phyloP scores from a whole-genome alignment of 2,888 invertebrate species.

The Zeuzera pyrina region DNA sequence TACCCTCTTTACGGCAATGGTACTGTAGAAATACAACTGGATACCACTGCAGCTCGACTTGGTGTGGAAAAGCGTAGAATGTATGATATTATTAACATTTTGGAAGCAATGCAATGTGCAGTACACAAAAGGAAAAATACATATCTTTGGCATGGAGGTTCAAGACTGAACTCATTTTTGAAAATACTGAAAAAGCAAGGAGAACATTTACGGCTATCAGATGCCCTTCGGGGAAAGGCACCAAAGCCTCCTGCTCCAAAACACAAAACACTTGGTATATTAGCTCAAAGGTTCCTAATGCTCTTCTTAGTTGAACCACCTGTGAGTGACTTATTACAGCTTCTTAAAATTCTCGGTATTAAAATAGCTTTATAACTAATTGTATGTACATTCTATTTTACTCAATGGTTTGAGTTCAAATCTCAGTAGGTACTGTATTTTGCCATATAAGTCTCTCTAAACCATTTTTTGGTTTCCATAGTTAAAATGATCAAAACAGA shows the following conservation, averaged over 20 bases:
- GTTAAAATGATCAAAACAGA: too few relatives aligned
- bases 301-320: constrained; percentile 77
- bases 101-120: constrained; percentile 81
- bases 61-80: constrained; percentile 79
- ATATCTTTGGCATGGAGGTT: constrained; percentile 80
- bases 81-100: constrained; percentile 82
- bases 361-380: background rate
- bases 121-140: constrained; percentile 78
- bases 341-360: constrained; percentile 2
- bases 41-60: constrained; percentile 75
- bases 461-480: too few relatives aligned
- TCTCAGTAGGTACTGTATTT: too few relatives aligned
- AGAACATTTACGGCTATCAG: constrained; percentile 63
- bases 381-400: too few relatives aligned
- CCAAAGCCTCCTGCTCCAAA: constrained; percentile 66
- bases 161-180: constrained; percentile 72
- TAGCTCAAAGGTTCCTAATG: constrained; percentile 82
- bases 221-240: constrained; percentile 63
- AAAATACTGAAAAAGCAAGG: constrained; percentile 75
- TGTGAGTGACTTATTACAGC: too few relatives aligned
- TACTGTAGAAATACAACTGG: constrained; percentile 74
- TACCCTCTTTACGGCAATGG: constrained; percentile 68
- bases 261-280: constrained; percentile 78
- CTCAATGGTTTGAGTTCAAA: too few relatives aligned
- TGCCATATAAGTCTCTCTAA: too few relatives aligned